Evolutionary conservation across 2,797 vertebrate species (phyloP).

Genomic region (Microchirus variegatus): DNA sequence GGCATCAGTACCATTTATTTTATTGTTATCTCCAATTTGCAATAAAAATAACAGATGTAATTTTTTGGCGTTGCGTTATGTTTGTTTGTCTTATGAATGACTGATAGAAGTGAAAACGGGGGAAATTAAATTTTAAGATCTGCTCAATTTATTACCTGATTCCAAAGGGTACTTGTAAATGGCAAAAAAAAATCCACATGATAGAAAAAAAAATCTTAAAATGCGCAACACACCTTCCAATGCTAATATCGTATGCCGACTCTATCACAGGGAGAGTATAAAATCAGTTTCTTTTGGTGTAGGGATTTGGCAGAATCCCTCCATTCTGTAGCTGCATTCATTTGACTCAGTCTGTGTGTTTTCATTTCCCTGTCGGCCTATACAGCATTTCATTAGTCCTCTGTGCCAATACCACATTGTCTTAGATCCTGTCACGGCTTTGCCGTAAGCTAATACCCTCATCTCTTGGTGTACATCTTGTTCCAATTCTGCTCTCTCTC

Average conservation of each 20-base stretch:
- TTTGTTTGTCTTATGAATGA: conserved; percentile 37
- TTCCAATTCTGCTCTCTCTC: conserved; percentile 61
- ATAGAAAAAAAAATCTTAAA: conserved; percentile 54
- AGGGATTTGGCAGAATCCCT: conserved; percentile 74
- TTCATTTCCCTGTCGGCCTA: conserved; percentile 72
- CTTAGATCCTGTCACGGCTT: conserved; percentile 78
- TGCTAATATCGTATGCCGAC: conserved; percentile 62
- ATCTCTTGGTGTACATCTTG: conserved; percentile 71
- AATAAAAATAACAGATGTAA: conserved; percentile 61
- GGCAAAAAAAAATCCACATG: conserved; percentile 29
- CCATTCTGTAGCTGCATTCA: conserved; percentile 75
- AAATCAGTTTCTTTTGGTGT: conserved; percentile 78
- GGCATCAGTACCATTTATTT: conserved; percentile 59
- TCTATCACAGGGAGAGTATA: conserved; percentile 70
- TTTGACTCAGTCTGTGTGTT: conserved; percentile 73
- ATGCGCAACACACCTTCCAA: conserved; percentile 59
- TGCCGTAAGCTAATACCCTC: conserved; percentile 79
- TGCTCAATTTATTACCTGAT: conserved; percentile 44
- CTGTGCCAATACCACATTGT: conserved; percentile 76
- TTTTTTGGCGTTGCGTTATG: conserved; percentile 25
- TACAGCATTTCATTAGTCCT: conserved; percentile 78
- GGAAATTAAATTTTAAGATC: background rate
- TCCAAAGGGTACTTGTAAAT: conserved; percentile 56
- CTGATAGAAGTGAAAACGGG: conserved; percentile 5
- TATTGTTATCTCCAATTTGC: conserved; percentile 70